Evolutionary conservation across 2,797 vertebrate species (phyloP), one percentile per base, ranked within the genome.

Genomic region (Staurois parvus): DNA sequence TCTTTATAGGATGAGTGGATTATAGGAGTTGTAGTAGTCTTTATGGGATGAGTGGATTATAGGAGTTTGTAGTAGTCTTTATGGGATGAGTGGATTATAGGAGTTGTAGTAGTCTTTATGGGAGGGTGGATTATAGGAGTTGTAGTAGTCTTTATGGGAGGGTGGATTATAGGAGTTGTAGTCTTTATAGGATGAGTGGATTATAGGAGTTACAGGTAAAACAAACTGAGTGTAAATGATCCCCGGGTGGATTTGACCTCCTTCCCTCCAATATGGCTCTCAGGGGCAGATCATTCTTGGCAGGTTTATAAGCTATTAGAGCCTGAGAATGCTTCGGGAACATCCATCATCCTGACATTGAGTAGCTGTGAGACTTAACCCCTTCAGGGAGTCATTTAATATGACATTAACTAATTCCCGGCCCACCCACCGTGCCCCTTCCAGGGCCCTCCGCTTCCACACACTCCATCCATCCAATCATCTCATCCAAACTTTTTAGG

Each of bases 251-350:
- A 40, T n/a, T 42, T 81, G 78, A 77, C 77, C 66, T 73, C 24
- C 56, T 40, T 77, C 24, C 64, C 62, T 85, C 26, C 21, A 1
- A 56, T 75, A 70, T 42, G 37, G 52, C 42, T 81, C 84, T 76
- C 66, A 19, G 19, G 66, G 56, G 72, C 73, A 72, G 79, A 85
- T 76, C 84, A 81, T 70, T 64, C 64, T 45, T 86, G 79, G 84
- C 84, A 86, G 84, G 66, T 82, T 86, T 86, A 81, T 81, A 76
- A 76, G 78, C 79, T 67, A 76, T 81, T 80, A 81, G 84, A 10
- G 83, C 30, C 74, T 62, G 66, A 72, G 66, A 77, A 84, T 78
- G 76, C 64, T 62, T 78, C 29, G 30, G 72, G 19, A 80, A 17
- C 78, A 85, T 85, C 45, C 52, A 81, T 85, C 78, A 85, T 30